Evolutionary conservation across 2,888 invertebrate species (phyloP), one percentile per base, ranked within the genome.

Genomic region (Galeopsomyia nigrocyanea): DNA sequence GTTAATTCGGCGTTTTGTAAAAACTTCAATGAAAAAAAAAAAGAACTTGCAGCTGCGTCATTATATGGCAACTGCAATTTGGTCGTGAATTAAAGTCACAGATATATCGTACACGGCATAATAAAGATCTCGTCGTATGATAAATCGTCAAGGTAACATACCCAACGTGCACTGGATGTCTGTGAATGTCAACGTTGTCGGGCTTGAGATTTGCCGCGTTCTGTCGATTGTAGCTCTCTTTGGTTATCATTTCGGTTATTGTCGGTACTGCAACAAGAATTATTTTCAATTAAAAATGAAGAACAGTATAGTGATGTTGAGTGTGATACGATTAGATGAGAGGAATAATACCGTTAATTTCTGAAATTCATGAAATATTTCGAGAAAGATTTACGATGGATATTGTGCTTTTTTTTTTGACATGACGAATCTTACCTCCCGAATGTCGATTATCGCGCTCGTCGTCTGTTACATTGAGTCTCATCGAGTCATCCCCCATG

Each of bases 381-480:
- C n/a, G n/a, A 26, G 26, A 26, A 26, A 26, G 26, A 26, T 26
- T 26, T 2, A 3, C 5, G 26, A 2, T 26, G 26, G 2, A 26
- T 26, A 26, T 26, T 5, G 26, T 5, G 26, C 26, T 3, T 26
- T 26, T 26, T 26, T 26, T n/a, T n/a, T n/a, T n/a, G n/a, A n/a
- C 2, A 26, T 5, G 26, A 26, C 26, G 26, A 26, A 3, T 16
- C 47, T 71, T 67, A 85, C 85, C 85, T 80, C 83, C 85, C 76
- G 86, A 86, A 81, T 86, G 84, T 82, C 86, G 83, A 83, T 94
- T 94, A 13, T 94, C 92, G 77, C 95, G 90, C 84, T 96, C 95
- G 83, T 97, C 97, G 79, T 95, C 92, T 2, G 96, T 96, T 21
- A 96, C 96, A 87, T 97, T 97, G 79, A 97, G 96, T 19, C 96